Conservation (phyloP, 1,140 invertebrate species). For the Drosophila takahashii region DNA sequence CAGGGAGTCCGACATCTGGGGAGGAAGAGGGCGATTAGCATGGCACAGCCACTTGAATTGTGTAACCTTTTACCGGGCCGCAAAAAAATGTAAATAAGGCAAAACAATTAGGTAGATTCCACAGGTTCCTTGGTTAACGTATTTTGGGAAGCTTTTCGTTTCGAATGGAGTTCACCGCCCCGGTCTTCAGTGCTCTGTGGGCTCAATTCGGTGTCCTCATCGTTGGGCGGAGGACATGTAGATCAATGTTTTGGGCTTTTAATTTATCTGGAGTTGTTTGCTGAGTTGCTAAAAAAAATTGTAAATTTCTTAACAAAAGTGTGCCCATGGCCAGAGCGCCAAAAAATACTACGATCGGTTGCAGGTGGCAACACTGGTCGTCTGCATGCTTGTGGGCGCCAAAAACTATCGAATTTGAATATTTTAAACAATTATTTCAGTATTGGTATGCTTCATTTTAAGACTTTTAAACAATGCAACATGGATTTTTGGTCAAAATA, state of each 20-base stretch:
- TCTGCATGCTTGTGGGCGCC: not conserved
- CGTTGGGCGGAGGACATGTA: not conserved
- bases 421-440: not conserved
- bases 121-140: not conserved
- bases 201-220: not conserved
- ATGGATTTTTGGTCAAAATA: too few relatives aligned
- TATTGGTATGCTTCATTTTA: too few relatives aligned
- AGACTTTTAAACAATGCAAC: too few relatives aligned
- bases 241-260: not conserved
- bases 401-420: not conserved
- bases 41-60: not conserved
- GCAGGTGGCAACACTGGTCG: not conserved
- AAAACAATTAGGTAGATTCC: not conserved
- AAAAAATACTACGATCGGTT: not conserved
- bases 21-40: not conserved
- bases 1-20: constrained; percentile 27
- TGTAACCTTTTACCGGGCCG: not conserved
- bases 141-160: not conserved
- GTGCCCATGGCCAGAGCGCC: not conserved
- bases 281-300: not conserved
- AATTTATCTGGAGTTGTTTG: not conserved
- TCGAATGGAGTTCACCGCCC: not conserved
- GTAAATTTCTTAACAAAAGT: constrained; percentile 1
- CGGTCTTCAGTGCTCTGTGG: not conserved
- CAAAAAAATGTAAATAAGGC: not conserved